Base-by-base conservation (phyloP, 2,797 vertebrate genomes). In the Typhlichthys subterraneus region DNA sequence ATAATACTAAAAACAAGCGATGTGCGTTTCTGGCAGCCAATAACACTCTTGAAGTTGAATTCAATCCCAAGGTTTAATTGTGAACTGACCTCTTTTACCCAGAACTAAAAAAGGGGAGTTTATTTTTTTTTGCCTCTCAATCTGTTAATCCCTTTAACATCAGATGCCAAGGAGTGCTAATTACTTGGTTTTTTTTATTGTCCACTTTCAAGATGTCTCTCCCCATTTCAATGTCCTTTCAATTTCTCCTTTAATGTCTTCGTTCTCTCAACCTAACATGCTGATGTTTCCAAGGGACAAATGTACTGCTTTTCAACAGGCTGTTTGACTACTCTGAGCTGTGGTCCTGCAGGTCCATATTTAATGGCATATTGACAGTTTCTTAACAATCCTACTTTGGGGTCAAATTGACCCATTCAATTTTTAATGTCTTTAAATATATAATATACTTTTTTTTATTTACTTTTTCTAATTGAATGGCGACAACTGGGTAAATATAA, bases 131-230 rank as follows among this genome's bases (percentile, higher is more conserved):
- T 78, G 69, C 57, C 45, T 70, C 60, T 76, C 67, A 77, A 71
- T 80, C 68, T 59, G 53, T 17, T 77, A 79, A 84, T 81, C 76
- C 77, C 60, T 58, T 69, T 59, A 73, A 75, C 76, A 53, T 71
- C 70, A 76, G 63, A 74, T 74, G 85, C 84, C 83, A 87, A 82
- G 70, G 67, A 68, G 73, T 64, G 68, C 52, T 38, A 53, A 72
- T 66, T 55, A 63, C 65, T 81, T 72, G 5, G 74, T 77, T 46
- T 57, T 61, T 60, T 70, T 70, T 69, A 53, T 77, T 45, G 1
- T 48, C 50, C 60, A 63, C 57, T 70, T 77, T 85, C 67, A 73
- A 46, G 9, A 1, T 12, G 55, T 80, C 55, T 77, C 54, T 50
- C 56, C 45, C 58, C 77, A 52, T 38, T 63, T 70, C 61, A 0